Percentiles rank a stretch among this genome's conserved stretches.
phyloP scores from a whole-genome alignment of 2,797 vertebrate genomes.

The Lepus townsendii region DNA sequence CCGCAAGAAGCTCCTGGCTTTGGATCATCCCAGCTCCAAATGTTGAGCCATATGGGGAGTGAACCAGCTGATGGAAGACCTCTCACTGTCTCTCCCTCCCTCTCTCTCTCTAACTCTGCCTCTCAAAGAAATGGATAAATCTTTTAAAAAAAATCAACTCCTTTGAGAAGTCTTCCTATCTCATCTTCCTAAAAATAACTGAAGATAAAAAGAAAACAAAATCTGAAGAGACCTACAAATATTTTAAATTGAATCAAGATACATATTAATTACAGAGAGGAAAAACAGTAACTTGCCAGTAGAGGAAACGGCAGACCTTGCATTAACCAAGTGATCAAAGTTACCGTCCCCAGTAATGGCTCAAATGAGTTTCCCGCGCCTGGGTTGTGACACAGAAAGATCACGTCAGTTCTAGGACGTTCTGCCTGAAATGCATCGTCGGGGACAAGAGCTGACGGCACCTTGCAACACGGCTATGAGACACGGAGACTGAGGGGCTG shows the following conservation, averaged over 20 bases:
- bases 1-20: no score
- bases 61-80: no score
- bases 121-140: no score
- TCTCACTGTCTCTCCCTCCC: no score
- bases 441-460: not conserved
- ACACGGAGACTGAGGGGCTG: not conserved
- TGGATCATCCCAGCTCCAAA: no score
- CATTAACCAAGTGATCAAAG: not conserved
- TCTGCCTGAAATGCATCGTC: constrained; percentile 10
- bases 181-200: constrained; percentile 22
- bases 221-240: not conserved
- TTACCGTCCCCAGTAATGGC: not conserved
- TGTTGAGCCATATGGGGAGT: no score
- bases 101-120: no score
- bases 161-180: not conserved
- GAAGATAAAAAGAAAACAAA: constrained; percentile 51
- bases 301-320: not conserved
- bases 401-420: not conserved
- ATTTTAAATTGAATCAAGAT: constrained; percentile 24
- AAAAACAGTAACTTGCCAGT: constrained; percentile 4
- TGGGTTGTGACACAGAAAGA: not conserved
- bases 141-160: not conserved
- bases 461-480: not conserved
- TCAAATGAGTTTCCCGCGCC: not conserved
- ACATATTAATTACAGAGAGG: not conserved